phyloP scores from a whole-genome alignment of 2,888 invertebrate genomes.

The Agrotis puta region DNA sequence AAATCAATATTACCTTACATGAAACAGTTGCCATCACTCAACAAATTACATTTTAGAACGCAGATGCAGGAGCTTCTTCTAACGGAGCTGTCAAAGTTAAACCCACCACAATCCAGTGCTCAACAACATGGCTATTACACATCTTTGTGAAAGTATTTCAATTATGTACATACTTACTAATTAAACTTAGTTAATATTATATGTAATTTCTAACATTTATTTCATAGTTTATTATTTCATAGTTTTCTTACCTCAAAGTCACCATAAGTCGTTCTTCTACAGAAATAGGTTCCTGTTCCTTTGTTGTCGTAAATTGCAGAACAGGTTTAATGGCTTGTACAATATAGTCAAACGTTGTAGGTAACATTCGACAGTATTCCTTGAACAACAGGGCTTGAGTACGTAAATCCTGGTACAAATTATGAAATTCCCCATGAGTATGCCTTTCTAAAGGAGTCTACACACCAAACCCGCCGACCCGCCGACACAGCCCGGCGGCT shows the following conservation, averaged over 20 bases:
- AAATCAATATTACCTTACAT: constrained; percentile 66
- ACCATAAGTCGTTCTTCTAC: constrained; percentile 58
- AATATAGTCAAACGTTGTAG: constrained; percentile 54
- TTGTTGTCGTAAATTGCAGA: too few species aligned
- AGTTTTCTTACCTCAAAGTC: constrained; percentile 60
- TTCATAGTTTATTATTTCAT: too few species aligned
- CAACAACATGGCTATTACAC: constrained; percentile 56
- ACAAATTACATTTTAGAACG: constrained; percentile 66
- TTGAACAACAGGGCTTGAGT: too few species aligned
- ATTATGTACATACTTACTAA: too few species aligned
- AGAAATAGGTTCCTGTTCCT: constrained; percentile 55
- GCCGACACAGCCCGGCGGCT: too few species aligned
- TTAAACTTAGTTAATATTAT: constrained; percentile 12
- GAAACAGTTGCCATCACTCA: constrained; percentile 63
- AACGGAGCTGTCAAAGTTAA: constrained; percentile 63
- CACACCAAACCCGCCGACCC: too few species aligned
- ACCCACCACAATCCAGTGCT: constrained; percentile 44
- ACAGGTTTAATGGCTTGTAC: constrained; percentile 56
- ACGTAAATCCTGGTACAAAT: constrained; percentile 54
- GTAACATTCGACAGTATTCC: too few species aligned
- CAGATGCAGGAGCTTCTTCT: constrained; percentile 64
- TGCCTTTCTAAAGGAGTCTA: constrained; percentile 56
- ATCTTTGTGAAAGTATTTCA: constrained; percentile 54
- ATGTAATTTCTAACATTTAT: not conserved
- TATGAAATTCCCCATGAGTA: constrained; percentile 51